Percentiles rank a stretch among this genome's conserved stretches.
Conservation (phyloP, 2,113 vertebrate species). For the Proterorhinus semilunaris region DNA sequence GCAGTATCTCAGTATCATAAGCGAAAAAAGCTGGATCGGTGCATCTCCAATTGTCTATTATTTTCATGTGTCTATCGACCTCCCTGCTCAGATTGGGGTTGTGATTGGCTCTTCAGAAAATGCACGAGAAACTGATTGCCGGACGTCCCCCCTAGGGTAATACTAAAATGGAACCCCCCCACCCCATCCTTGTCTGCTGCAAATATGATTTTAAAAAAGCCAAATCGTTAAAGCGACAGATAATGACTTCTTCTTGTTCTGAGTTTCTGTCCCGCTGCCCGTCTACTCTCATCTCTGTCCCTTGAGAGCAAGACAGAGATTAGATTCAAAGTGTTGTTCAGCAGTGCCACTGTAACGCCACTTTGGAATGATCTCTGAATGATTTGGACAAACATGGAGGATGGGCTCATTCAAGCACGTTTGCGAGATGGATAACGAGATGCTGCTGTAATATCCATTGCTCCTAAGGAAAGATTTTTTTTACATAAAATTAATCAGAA, state of each 20-base stretch:
- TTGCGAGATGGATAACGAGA: too few relatives aligned
- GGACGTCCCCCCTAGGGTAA: slow-evolving; percentile 23
- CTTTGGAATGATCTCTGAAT: too few relatives aligned
- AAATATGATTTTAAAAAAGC: slow-evolving; percentile 34
- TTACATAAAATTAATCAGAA: too few relatives aligned
- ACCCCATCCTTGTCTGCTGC: slow-evolving; percentile 33
- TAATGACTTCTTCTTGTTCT: neutral
- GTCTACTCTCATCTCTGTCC: neutral
- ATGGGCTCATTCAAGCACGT: too few relatives aligned
- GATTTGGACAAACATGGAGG: too few relatives aligned
- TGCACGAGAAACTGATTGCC: slow-evolving; percentile 20
- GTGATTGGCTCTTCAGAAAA: slow-evolving; percentile 16
- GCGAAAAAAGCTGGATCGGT: too few relatives aligned
- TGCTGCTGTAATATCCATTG: too few relatives aligned
- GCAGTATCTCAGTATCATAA: too few relatives aligned
- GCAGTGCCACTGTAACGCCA: too few relatives aligned
- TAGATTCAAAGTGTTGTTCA: neutral
- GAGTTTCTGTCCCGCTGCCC: neutral
- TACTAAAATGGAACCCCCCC: slow-evolving; percentile 23
- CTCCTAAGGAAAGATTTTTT: too few relatives aligned
- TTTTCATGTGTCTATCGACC: slow-evolving; percentile 13
- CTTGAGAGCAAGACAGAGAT: slow-evolving; percentile 11
- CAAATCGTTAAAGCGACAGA: slow-evolving; percentile 39
- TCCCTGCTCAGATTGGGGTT: neutral
- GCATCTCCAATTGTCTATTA: neutral